phyloP scores from a whole-genome alignment of 2,888 invertebrate genomes.

The Amiota communis region DNA sequence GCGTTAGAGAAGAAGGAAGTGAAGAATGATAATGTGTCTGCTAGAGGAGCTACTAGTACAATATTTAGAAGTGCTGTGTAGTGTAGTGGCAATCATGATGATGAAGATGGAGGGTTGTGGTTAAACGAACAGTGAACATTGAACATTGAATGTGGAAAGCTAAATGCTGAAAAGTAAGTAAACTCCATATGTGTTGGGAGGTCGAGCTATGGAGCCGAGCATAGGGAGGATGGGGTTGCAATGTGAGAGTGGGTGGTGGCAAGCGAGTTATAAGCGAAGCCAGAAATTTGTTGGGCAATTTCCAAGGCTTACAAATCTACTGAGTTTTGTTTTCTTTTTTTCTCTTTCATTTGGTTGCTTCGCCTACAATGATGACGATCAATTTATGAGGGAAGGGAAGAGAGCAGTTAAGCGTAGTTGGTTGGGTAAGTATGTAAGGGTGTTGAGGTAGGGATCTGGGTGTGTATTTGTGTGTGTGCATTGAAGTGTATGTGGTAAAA shows the following conservation, averaged over 20 bases:
- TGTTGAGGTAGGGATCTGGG: too few species aligned
- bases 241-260: conserved; percentile 55
- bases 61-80: too few species aligned
- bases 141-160: background rate
- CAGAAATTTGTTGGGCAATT: conserved; percentile 67
- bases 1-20: too few species aligned
- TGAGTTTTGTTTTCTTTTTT: conserved; percentile 49
- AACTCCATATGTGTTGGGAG: conserved; percentile 49
- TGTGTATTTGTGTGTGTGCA: too few species aligned
- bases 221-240: too few species aligned
- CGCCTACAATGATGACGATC: background rate
- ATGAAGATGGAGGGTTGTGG: background rate
- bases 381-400: background rate
- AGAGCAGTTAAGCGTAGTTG: too few species aligned
- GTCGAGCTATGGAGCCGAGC: conserved; percentile 15
- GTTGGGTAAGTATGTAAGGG: too few species aligned
- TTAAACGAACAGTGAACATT: background rate
- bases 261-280: conserved; percentile 45
- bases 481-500: too few species aligned
- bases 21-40: too few species aligned
- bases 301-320: conserved; percentile 66
- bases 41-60: too few species aligned
- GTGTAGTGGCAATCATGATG: too few species aligned
- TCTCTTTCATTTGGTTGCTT: background rate
- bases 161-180: conserved; percentile 59